Percentiles rank a stretch among this genome's conserved stretches.
These are phyloP conservation scores for Hypomecis punctinalis DNA, from an alignment of 2,888 invertebrate species.

Conservation along the genomic window DNA sequence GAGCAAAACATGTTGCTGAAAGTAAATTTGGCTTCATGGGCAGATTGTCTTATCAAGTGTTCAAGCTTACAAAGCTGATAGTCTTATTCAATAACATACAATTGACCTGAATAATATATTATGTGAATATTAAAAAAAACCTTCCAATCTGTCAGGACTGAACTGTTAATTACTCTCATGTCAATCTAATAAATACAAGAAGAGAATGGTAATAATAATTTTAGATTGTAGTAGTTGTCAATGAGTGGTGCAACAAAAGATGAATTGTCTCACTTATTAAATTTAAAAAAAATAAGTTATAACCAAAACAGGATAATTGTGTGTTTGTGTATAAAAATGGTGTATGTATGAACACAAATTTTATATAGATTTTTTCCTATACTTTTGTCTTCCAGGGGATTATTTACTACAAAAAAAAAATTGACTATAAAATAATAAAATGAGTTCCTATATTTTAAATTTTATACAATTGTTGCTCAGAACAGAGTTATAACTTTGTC, in stretches of 20 bases:
- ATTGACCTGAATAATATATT: neutral
- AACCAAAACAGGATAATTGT: neutral
- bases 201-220: too few relatives aligned
- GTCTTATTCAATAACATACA: slow-evolving; percentile 3
- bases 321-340: neutral
- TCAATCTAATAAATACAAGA: too few relatives aligned
- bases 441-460: slow-evolving; percentile 69
- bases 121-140: too few relatives aligned
- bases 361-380: slow-evolving; percentile 60
- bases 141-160: too few relatives aligned
- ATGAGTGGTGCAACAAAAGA: too few relatives aligned
- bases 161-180: too few relatives aligned
- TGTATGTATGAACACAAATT: slow-evolving; percentile 54
- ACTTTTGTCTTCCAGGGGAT: slow-evolving; percentile 73
- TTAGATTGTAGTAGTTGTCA: too few relatives aligned
- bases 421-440: slow-evolving; percentile 48
- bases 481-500: slow-evolving; percentile 64
- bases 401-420: slow-evolving; percentile 48
- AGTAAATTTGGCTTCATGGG: too few relatives aligned
- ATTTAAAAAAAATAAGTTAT: neutral
- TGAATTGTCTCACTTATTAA: too few relatives aligned
- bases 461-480: slow-evolving; percentile 70
- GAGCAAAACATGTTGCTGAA: too few relatives aligned
- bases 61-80: too few relatives aligned
- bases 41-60: too few relatives aligned